Evolutionary conservation across 2,113 vertebrate genomes (phyloP), one percentile per base, ranked within the genome.

Genomic region (Manacus vitellinus): DNA sequence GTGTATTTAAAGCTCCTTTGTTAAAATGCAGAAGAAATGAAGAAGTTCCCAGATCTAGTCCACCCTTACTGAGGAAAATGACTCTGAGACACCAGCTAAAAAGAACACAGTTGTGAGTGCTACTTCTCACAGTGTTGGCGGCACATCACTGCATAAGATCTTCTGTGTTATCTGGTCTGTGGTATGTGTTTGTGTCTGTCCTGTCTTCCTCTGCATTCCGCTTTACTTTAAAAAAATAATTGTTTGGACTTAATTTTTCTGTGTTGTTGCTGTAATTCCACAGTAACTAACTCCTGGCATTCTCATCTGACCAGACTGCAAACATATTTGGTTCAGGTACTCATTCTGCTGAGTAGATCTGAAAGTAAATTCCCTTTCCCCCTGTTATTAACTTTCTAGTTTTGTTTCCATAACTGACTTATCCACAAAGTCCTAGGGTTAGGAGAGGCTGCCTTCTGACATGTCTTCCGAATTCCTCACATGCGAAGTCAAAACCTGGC

Each of bases 341-440:
- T 92, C 54, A 41, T 91, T 95, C 77, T 88, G 54, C 70, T 75
- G 62, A 79, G 67, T 61, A 65, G 59, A 84, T 88, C 35, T 76
- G 77, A 37, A 79, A 93, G 76, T 46, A 77, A 94, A 90, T 76
- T 87, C 58, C 51, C 58, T 87, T 47, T 18, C 88, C 18, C n/a
- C 41, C 49, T 79, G 2, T 92, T 88, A 89, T 12, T 95, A 94
- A 80, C 76, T 92, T 90, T 76, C 55, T 87, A 58, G 41, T 89
- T 96, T 94, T 96, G 77, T 97, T 97, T 97, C 96, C 79, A 86
- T 79, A 92, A 91, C 96, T 94, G 96, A 63, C 71, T 80, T 96
- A 94, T 54, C 94, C 87, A 85, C 72, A 49, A 84, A 97, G 85
- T 94, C 79, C 85, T 92, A 94, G 84, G 95, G 94, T 89, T 84